Evolutionary conservation across 2,113 vertebrate species (phyloP).

Genomic region (Excalfactoria chinensis): DNA sequence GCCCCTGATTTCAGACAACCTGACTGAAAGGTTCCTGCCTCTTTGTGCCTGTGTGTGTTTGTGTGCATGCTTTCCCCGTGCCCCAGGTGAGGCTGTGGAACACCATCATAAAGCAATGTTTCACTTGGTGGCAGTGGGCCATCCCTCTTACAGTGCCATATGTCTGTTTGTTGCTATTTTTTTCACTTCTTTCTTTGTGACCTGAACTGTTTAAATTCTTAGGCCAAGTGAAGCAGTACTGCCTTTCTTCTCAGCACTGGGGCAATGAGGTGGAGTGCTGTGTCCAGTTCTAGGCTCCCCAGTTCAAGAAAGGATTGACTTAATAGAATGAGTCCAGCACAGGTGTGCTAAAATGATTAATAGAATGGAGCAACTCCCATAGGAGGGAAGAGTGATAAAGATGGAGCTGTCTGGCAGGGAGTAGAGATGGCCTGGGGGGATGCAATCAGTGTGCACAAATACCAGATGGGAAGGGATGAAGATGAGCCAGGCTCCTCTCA

Average conservation of each 20-base stretch:
- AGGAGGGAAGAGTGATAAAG: not conserved
- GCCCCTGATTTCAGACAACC: not conserved
- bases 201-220: not conserved
- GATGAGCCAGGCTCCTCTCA: not conserved
- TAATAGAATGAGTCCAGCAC: not conserved
- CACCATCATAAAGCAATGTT: not conserved
- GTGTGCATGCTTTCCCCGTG: no score
- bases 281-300: not conserved
- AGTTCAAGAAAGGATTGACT: not conserved
- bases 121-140: not conserved
- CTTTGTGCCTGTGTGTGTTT: rapidly evolving
- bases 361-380: not conserved
- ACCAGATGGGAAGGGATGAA: not conserved
- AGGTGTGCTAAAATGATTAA: not conserved
- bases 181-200: not conserved
- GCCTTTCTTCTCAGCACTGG: not conserved
- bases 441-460: not conserved
- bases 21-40: not conserved
- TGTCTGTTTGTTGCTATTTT: not conserved
- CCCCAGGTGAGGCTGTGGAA: not conserved
- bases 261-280: not conserved
- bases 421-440: not conserved
- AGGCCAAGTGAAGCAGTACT: not conserved
- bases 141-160: no score
- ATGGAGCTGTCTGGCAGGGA: not conserved